A percentile compares a stretch with the other conserved stretches of the same genome.
phyloP scores from a whole-genome alignment of 2,888 invertebrate species.

The Nomada ferruginata region DNA sequence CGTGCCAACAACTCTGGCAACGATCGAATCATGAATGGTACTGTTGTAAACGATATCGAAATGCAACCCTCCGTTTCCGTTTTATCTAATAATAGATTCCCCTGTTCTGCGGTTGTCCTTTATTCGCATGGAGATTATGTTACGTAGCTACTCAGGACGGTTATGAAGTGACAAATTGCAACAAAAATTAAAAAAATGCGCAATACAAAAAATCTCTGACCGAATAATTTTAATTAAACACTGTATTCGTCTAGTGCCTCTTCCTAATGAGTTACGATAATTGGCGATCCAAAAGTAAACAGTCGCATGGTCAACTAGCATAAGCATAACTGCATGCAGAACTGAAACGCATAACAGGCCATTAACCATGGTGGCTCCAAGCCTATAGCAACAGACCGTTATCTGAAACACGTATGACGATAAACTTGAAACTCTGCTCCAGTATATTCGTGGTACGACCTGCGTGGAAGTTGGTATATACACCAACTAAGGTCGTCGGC shows the following conservation, averaged over 20 bases:
- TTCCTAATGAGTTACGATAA: constrained; percentile 3
- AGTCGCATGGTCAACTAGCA: constrained; percentile 11
- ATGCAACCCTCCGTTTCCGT: constrained; percentile 56
- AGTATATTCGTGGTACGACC: constrained; percentile 47
- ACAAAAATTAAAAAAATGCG: not conserved
- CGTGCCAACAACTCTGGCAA: constrained; percentile 25
- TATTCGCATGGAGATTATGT: constrained; percentile 54
- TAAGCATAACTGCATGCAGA: constrained; percentile 19
- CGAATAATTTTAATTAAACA: not conserved
- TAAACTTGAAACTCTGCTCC: constrained; percentile 64
- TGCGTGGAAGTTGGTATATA: constrained; percentile 12
- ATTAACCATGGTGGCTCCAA: constrained; percentile 54
- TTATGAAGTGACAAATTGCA: not conserved
- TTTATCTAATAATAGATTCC: constrained; percentile 61
- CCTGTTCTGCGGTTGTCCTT: constrained; percentile 48
- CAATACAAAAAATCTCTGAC: no score
- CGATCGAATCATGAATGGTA: constrained; percentile 47
- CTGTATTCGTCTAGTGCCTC: not conserved
- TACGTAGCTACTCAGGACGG: constrained; percentile 23
- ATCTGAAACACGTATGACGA: constrained; percentile 61
- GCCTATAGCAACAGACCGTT: constrained; percentile 70
- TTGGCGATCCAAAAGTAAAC: constrained; percentile 40
- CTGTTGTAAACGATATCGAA: constrained; percentile 58
- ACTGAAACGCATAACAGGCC: constrained; percentile 49
- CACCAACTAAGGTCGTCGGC: constrained; percentile 1